phyloP scores from a whole-genome alignment of 2,797 vertebrate genomes.

The Hydrolagus colliei region DNA sequence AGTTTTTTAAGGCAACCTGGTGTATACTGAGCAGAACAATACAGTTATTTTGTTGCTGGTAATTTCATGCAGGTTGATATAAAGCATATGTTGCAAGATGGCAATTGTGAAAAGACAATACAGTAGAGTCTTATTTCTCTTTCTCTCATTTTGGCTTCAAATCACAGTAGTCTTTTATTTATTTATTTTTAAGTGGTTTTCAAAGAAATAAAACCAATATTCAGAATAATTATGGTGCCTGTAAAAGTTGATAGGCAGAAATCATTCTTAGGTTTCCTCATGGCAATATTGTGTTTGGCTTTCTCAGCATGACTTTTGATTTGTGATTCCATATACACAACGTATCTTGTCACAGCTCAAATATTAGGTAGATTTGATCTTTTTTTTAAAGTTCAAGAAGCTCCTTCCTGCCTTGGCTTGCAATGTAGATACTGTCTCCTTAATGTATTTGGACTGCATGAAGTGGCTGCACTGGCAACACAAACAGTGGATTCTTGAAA shows the following conservation, averaged over 20 bases:
- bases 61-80: neutral
- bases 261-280: neutral
- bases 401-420: neutral
- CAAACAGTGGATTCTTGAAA: slow-evolving; percentile 17
- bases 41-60: neutral
- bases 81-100: neutral
- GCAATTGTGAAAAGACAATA: too few relatives aligned
- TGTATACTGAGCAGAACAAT: too few relatives aligned
- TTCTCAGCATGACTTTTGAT: neutral
- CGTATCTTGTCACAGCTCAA: neutral
- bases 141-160: neutral
- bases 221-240: neutral
- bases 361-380: neutral
- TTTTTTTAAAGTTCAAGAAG: neutral
- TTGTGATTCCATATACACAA: neutral
- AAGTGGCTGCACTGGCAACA: slow-evolving; percentile 25
- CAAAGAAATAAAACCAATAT: neutral
- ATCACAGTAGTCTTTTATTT: neutral
- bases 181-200: neutral
- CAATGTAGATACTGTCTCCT: slow-evolving; percentile 16
- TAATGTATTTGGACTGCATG: slow-evolving; percentile 8
- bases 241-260: neutral
- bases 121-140: neutral
- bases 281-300: neutral
- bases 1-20: neutral